Conservation (phyloP, 1,140 invertebrate species). For the Anoplolepis gracilipes region DNA sequence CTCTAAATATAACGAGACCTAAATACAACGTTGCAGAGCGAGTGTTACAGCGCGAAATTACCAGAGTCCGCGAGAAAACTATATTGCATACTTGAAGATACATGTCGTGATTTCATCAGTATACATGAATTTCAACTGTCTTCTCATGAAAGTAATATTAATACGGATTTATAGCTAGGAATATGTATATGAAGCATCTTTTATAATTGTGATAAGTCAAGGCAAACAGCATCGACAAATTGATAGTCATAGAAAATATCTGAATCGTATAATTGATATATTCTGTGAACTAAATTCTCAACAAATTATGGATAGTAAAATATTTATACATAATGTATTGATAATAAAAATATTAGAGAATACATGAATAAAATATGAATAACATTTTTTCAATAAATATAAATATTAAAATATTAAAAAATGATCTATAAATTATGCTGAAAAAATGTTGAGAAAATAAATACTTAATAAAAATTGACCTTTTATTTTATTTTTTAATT, state of each 20-base stretch:
- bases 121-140: neutral
- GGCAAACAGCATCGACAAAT: neutral
- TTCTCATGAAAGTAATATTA: neutral
- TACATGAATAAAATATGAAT: neutral
- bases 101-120: neutral
- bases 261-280: neutral
- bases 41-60: constrained; percentile 29
- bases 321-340: neutral
- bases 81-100: neutral
- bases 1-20: constrained; percentile 70
- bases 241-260: neutral
- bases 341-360: neutral
- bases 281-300: neutral
- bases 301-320: neutral
- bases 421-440: neutral
- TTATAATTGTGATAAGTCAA: neutral
- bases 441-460: neutral
- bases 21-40: constrained; percentile 58
- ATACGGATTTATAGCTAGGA: neutral
- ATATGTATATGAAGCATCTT: neutral
- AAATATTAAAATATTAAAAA: neutral
- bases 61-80: constrained; percentile 6
- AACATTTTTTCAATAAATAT: neutral
- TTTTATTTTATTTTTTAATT: neutral
- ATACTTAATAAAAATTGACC: neutral